Percentiles rank a stretch among this genome's conserved stretches.
phyloP scores from a whole-genome alignment of 1,140 invertebrate species.

The Drosophila triauraria region DNA sequence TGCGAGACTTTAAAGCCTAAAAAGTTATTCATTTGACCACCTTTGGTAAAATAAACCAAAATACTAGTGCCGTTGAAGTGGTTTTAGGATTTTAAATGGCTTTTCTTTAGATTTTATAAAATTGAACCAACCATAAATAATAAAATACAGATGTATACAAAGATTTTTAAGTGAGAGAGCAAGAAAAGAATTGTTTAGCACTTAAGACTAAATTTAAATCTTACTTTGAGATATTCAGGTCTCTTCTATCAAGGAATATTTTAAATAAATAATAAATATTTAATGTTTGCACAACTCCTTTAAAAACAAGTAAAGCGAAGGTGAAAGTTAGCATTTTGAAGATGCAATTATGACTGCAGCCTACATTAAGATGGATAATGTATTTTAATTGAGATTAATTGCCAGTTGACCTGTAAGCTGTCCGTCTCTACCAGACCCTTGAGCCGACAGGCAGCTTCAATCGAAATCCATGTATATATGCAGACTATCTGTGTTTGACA shows the following conservation, averaged over 20 bases:
- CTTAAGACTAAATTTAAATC: not conserved
- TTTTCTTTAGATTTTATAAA: not conserved
- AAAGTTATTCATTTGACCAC: constrained; percentile 3
- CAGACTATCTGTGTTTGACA: constrained; percentile 16
- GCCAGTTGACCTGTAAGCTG: constrained; percentile 23
- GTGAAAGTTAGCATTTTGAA: not conserved
- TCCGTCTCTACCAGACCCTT: constrained; percentile 1
- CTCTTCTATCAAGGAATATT: not conserved
- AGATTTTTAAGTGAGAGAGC: not conserved
- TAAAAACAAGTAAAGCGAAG: not conserved
- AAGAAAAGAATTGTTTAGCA: not conserved
- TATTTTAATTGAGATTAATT: constrained; percentile 45
- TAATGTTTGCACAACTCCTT: not conserved
- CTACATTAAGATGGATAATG: constrained; percentile 26
- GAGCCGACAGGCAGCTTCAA: constrained; percentile 9
- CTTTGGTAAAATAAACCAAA: not conserved
- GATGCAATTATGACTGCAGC: constrained; percentile 10
- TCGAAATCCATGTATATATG: constrained; percentile 20
- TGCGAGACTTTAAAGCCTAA: not conserved
- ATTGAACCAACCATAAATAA: constrained; percentile 4
- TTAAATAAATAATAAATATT: not conserved
- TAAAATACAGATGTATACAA: not conserved
- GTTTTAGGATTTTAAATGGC: not conserved
- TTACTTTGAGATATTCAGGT: no score
- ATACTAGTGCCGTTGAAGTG: not conserved